Conservation (phyloP, 2,113 vertebrate species). For the Ivindomyrus marchei region DNA sequence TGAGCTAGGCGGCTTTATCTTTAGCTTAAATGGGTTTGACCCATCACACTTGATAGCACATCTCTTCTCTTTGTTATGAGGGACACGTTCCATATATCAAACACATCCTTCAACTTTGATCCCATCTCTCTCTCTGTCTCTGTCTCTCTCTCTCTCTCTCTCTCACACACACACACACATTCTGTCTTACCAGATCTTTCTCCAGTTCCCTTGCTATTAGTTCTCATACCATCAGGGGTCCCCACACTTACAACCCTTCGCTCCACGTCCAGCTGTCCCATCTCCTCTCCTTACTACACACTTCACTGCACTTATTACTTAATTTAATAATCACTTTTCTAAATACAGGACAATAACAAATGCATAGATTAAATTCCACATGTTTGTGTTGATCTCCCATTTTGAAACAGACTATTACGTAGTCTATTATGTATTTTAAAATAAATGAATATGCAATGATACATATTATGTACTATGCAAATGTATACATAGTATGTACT, state of each 20-base stretch:
- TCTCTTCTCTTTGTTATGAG: constrained; percentile 22
- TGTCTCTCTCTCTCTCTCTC: no score
- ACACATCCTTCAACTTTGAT: constrained; percentile 36
- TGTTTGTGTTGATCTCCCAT: neutral
- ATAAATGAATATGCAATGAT: neutral
- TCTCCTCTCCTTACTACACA: neutral
- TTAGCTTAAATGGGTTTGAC: constrained; percentile 31
- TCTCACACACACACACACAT: neutral
- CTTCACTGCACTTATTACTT: neutral
- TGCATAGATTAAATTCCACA: neutral
- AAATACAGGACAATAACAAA: neutral
- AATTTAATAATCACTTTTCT: neutral
- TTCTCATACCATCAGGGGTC: neutral
- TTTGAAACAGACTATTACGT: neutral
- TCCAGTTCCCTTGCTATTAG: neutral
- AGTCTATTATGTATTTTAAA: neutral
- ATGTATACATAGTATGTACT: neutral
- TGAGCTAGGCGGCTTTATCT: constrained; percentile 6
- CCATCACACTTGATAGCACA: constrained; percentile 22
- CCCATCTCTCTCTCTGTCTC: neutral
- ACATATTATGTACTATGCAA: neutral
- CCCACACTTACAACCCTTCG: neutral
- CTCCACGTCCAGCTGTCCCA: neutral
- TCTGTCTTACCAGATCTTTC: neutral
- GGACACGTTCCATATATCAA: constrained; percentile 31